Evolutionary conservation across 2,888 invertebrate genomes (phyloP).

Genomic region (Unio pictorum): DNA sequence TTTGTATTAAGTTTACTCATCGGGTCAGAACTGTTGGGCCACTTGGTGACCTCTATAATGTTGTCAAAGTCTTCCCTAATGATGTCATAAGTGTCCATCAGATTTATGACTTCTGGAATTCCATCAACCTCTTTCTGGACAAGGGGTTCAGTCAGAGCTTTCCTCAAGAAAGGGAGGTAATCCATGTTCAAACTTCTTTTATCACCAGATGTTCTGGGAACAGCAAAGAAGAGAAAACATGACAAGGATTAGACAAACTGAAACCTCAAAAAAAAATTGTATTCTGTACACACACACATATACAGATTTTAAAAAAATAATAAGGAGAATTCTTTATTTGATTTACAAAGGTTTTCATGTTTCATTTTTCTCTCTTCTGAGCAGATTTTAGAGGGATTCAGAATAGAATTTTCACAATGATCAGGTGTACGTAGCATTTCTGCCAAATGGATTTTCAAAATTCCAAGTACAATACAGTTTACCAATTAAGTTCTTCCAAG

Average conservation of each 20-base stretch:
- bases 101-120: conserved; percentile 79
- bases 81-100: conserved; percentile 88
- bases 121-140: conserved; percentile 81
- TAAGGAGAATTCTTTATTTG: too few relatives aligned
- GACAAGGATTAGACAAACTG: not conserved
- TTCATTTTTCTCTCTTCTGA: not conserved
- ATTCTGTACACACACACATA: too few relatives aligned
- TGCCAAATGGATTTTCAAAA: too few relatives aligned
- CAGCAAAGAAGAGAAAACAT: conserved; percentile 31
- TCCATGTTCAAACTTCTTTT: conserved; percentile 88
- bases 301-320: too few relatives aligned
- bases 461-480: too few relatives aligned
- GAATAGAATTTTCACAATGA: too few relatives aligned
- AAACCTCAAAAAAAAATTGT: too few relatives aligned
- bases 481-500: too few relatives aligned
- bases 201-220: conserved; percentile 82
- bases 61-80: conserved; percentile 93
- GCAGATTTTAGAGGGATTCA: too few relatives aligned
- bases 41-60: conserved; percentile 86
- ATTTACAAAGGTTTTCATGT: too few relatives aligned
- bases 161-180: conserved; percentile 85
- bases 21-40: conserved; percentile 82
- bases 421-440: too few relatives aligned
- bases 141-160: conserved; percentile 84
- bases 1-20: conserved; percentile 78